Evolutionary conservation across 2,888 invertebrate species (phyloP).

Genomic region (Gisinianus flammeolus): DNA sequence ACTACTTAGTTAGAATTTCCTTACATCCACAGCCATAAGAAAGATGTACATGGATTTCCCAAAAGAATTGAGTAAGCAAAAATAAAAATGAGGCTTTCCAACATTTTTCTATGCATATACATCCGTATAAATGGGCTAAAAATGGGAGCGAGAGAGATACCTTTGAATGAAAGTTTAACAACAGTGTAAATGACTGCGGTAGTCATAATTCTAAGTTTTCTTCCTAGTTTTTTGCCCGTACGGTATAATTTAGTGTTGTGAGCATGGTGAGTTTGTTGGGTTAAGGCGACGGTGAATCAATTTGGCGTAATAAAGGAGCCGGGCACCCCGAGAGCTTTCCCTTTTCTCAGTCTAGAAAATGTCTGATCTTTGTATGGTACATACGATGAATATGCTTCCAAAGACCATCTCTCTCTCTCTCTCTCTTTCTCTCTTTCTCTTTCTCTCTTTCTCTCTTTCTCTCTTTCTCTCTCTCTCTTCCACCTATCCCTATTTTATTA

Average conservation of each 20-base stretch:
- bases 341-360: constrained; percentile 13
- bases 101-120: too few relatives aligned
- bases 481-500: neutral
- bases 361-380: too few relatives aligned
- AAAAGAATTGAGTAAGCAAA: too few relatives aligned
- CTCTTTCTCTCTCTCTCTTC: neutral
- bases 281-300: constrained; percentile 56
- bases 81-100: too few relatives aligned
- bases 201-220: constrained; percentile 37
- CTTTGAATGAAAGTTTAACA: neutral
- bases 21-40: too few relatives aligned
- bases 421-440: neutral
- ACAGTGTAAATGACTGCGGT: constrained; percentile 23
- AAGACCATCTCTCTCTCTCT: neutral
- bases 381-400: neutral
- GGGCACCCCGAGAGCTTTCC: constrained; percentile 47
- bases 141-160: too few relatives aligned
- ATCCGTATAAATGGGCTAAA: too few relatives aligned
- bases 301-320: constrained; percentile 55
- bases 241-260: constrained; percentile 33
- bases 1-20: too few relatives aligned
- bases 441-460: neutral
- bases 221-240: too few relatives aligned
- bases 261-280: constrained; percentile 39
- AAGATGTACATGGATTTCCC: too few relatives aligned